These are phyloP conservation scores for Aurelia aurita DNA, from an alignment of 30 jellyfish, hydroid and myxozoan species.

Conservation along the genomic window DNA sequence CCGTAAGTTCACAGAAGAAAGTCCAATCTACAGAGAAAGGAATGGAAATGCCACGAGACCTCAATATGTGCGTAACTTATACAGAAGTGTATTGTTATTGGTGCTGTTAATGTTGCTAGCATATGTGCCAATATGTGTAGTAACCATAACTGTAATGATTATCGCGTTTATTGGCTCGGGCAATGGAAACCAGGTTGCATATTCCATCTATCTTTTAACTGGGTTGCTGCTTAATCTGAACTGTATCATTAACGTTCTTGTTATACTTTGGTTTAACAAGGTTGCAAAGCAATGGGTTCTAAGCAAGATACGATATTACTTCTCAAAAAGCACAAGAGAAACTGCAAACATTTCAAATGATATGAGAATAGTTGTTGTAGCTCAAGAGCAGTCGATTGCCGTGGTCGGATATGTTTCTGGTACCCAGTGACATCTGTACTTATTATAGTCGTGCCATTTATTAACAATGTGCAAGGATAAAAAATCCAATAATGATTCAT, in stretches of 20 bases:
- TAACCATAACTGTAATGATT: too few relatives aligned
- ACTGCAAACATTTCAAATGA: too few relatives aligned
- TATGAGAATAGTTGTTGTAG: too few relatives aligned
- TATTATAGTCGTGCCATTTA: too few relatives aligned
- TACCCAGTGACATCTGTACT: too few relatives aligned
- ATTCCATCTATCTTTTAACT: neutral
- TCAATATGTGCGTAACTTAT: constrained; percentile 9
- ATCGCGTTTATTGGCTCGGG: neutral
- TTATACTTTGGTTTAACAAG: neutral
- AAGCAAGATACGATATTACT: neutral
- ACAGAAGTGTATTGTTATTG: neutral
- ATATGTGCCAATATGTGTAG: too few relatives aligned
- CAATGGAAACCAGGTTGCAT: too few relatives aligned
- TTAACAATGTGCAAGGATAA: too few relatives aligned
- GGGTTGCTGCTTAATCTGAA: neutral
- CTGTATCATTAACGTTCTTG: neutral
- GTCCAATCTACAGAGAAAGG: neutral
- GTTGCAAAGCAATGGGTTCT: neutral
- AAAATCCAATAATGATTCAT: too few relatives aligned
- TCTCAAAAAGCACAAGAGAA: too few relatives aligned
- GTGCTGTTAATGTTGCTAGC: neutral
- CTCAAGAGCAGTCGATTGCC: too few relatives aligned
- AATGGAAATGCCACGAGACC: neutral
- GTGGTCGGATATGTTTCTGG: too few relatives aligned
- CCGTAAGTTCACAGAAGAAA: neutral